Evolutionary conservation across 2,113 vertebrate species (phyloP).

Genomic region (Rostratula benghalensis): DNA sequence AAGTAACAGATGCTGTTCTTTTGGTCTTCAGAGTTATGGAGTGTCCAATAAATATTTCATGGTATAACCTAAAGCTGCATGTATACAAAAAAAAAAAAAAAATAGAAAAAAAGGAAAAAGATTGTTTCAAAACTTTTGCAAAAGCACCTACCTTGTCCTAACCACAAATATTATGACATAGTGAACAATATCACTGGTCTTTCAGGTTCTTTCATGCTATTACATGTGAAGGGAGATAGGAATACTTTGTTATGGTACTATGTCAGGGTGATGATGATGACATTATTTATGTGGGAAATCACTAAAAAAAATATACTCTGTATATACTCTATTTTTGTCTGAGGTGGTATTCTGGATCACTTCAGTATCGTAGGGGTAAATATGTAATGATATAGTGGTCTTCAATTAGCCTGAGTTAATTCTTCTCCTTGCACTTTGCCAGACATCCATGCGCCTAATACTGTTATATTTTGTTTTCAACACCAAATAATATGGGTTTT

Average conservation of each 20-base stretch:
- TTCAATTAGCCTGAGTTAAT: background rate
- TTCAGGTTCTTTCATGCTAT: background rate
- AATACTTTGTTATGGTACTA: background rate
- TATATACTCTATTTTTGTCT: background rate
- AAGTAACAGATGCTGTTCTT: background rate
- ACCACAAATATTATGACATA: background rate
- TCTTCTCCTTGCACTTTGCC: background rate
- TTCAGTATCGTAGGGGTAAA: background rate
- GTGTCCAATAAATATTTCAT: background rate
- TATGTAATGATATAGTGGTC: background rate
- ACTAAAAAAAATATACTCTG: background rate
- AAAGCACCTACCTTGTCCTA: background rate
- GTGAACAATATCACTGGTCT: fast-evolving
- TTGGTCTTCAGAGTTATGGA: background rate
- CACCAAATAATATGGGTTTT: background rate
- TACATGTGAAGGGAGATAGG: background rate
- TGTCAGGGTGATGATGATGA: background rate
- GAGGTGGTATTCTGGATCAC: background rate
- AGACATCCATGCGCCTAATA: background rate
- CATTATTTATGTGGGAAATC: background rate
- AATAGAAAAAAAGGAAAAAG: background rate
- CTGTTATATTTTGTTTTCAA: background rate
- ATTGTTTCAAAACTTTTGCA: background rate
- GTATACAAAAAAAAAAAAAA: background rate
- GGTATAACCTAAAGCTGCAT: background rate